A percentile compares a stretch with the other conserved stretches of the same genome.
These are phyloP conservation scores for Morus bassanus DNA, from an alignment of 2,797 vertebrate species.

Conservation along the genomic window DNA sequence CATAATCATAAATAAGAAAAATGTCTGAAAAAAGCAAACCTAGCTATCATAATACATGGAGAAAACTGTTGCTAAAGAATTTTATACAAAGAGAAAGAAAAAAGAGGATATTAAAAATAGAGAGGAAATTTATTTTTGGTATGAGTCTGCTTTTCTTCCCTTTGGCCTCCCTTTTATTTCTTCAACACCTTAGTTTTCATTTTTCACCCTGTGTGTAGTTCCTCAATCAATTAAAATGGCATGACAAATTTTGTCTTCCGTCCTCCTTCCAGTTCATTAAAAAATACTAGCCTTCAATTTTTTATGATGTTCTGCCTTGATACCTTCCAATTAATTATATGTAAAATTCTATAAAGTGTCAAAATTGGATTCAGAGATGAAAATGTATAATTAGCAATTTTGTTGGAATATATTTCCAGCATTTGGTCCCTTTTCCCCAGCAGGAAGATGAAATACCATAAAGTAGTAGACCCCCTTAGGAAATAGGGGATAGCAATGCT, in stretches of 20 bases:
- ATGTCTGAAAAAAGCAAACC: not conserved
- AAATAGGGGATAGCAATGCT: accelerated
- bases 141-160: not conserved
- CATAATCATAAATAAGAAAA: not conserved
- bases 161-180: not conserved
- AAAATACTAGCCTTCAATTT: not conserved
- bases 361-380: not conserved
- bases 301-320: not conserved
- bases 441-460: not conserved
- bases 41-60: not conserved
- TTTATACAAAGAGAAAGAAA: not conserved
- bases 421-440: not conserved
- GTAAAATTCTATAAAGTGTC: not conserved
- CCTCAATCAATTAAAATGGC: not conserved
- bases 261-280: not conserved
- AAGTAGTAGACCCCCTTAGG: not conserved
- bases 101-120: not conserved
- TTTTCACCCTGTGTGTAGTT: not conserved
- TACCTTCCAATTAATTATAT: not conserved
- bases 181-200: not conserved
- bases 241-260: not conserved
- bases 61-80: not conserved
- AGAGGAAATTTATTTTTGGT: not conserved
- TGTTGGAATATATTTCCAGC: not conserved
- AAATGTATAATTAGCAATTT: not conserved